Conservation (phyloP, 2,113 vertebrate genomes). For the Girardinichthys multiradiatus region DNA sequence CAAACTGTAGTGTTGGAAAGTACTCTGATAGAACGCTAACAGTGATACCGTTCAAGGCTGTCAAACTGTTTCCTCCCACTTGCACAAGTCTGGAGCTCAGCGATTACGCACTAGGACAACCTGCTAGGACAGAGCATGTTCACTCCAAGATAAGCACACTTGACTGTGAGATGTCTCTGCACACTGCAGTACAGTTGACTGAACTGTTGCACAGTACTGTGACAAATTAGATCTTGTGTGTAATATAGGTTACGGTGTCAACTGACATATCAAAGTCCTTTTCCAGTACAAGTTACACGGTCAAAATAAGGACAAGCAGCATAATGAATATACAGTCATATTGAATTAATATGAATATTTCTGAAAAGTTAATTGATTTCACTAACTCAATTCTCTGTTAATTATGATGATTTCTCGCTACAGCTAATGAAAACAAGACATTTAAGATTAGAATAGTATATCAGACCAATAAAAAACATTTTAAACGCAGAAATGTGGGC, state of each 20-base stretch:
- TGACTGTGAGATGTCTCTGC: constrained; percentile 29
- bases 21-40: constrained; percentile 37
- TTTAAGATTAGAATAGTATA: no score
- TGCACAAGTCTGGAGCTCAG: constrained; percentile 47
- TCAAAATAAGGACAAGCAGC: constrained; percentile 1
- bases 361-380: no score
- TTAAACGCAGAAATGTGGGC: no score
- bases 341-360: no score
- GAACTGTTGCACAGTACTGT: not conserved
- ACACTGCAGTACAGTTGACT: constrained; percentile 14
- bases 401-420: no score
- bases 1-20: constrained; percentile 32
- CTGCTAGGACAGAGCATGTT: constrained; percentile 49
- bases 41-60: constrained; percentile 32
- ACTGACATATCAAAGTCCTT: not conserved
- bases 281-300: constrained; percentile 5
- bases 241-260: constrained; percentile 25
- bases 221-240: constrained; percentile 9
- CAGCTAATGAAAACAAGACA: no score
- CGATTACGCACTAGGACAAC: constrained; percentile 62
- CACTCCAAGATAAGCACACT: constrained; percentile 64
- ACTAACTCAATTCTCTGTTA: no score
- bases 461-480: no score
- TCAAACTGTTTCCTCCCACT: constrained; percentile 62
- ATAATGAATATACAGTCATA: no score